Conservation (phyloP, 2,888 invertebrate species). For the Gastrophysa polygoni region DNA sequence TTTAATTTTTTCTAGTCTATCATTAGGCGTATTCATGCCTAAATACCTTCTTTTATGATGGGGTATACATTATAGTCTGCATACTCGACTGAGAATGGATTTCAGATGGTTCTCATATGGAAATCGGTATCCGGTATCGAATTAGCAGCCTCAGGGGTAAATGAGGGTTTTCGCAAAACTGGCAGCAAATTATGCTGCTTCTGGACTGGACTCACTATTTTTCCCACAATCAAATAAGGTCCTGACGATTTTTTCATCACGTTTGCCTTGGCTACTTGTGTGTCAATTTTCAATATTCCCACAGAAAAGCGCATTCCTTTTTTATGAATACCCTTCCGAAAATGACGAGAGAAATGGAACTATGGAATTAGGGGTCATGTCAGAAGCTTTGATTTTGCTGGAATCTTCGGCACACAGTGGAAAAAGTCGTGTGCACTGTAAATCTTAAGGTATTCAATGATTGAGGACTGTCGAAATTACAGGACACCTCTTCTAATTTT, state of each 20-base stretch:
- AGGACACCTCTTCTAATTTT: too few species aligned
- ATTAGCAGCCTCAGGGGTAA: neutral
- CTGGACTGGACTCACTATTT: neutral
- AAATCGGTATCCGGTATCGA: neutral
- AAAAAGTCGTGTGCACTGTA: too few species aligned
- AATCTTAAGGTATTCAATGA: too few species aligned
- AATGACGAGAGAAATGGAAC: too few species aligned
- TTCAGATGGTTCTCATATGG: slow-evolving; percentile 5
- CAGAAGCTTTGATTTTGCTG: too few species aligned
- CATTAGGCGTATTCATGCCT: slow-evolving; percentile 8
- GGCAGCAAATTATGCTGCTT: neutral
- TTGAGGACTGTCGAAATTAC: too few species aligned
- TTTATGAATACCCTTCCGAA: too few species aligned
- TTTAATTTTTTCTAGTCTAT: slow-evolving; percentile 7
- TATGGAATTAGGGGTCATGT: too few species aligned
- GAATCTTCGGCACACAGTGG: too few species aligned
- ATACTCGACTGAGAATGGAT: slow-evolving; percentile 4
- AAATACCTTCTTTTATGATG: neutral
- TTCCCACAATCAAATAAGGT: neutral
- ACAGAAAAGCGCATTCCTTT: too few species aligned
- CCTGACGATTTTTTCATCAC: neutral
- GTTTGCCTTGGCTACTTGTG: neutral
- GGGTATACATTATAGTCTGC: slow-evolving; percentile 9
- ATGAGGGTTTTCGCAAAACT: neutral
- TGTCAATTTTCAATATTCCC: neutral